These are phyloP conservation scores for Agelas oroides DNA, from an alignment of 37 sponge, comb jelly and placozoan genomes.

Conservation along the genomic window DNA sequence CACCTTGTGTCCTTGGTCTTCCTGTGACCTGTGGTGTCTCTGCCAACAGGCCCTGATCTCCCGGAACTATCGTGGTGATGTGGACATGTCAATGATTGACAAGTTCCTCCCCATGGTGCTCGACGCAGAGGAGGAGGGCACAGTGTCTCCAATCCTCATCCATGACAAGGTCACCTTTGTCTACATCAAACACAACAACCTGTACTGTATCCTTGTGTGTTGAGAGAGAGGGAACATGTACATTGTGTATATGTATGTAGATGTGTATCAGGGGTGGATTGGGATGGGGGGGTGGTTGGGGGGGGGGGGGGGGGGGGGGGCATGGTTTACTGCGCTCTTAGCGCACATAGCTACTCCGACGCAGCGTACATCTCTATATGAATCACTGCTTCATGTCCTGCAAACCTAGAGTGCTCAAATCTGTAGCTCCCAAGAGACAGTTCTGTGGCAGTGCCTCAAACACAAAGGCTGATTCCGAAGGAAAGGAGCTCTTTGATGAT, in stretches of 20 bases:
- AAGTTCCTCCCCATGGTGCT: constrained; percentile 95
- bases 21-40: too few species aligned
- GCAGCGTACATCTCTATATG: too few species aligned
- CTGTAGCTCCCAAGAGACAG: too few species aligned
- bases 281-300: background rate
- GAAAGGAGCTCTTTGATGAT: too few species aligned
- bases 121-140: constrained; percentile 95
- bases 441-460: too few species aligned
- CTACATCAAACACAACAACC: constrained; percentile 98
- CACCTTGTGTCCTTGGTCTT: too few species aligned
- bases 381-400: too few species aligned
- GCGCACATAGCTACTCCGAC: too few species aligned
- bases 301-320: background rate
- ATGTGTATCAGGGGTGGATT: background rate
- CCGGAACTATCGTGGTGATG: constrained; percentile 95
- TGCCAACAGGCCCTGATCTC: constrained; percentile 84
- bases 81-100: constrained; percentile 88
- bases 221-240: background rate
- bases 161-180: constrained; percentile 93
- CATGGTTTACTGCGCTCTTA: too few species aligned
- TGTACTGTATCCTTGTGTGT: constrained; percentile 85
- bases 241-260: too few species aligned
- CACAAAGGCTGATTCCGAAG: too few species aligned
- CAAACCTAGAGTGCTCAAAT: too few species aligned
- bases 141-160: constrained; percentile 81